Percentiles rank a stretch among this genome's conserved stretches.
Evolutionary conservation across 2,888 invertebrate species (phyloP).

Genomic region (Tipula confusa): DNA sequence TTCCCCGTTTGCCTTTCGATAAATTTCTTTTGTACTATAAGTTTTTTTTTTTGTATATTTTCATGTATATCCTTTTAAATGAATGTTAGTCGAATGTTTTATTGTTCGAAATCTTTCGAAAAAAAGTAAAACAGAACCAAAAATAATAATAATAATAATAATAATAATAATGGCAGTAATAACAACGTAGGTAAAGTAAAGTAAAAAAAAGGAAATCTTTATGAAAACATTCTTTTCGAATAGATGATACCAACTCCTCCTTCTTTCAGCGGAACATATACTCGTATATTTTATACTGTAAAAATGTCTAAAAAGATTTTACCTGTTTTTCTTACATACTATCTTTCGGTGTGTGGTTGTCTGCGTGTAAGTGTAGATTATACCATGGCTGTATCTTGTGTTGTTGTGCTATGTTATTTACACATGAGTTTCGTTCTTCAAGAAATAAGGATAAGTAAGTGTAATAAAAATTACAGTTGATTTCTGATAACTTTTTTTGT

Average conservation of each 20-base stretch:
- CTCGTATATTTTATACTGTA: background rate
- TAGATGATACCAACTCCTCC: slow-evolving; percentile 20
- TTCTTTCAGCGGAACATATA: background rate
- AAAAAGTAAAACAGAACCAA: background rate
- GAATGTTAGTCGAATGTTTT: slow-evolving; percentile 12
- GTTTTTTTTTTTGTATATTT: background rate
- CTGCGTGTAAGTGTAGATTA: background rate
- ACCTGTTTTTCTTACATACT: background rate
- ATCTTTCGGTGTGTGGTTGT: too few species aligned
- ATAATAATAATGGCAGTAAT: background rate
- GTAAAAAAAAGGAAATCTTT: background rate
- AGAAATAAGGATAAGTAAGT: slow-evolving; percentile 12
- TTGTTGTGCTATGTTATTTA: background rate
- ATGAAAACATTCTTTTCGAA: slow-evolving; percentile 13
- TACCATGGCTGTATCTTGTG: background rate
- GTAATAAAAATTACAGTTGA: slow-evolving; percentile 12
- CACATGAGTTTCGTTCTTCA: background rate
- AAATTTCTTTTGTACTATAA: background rate
- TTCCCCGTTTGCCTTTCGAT: background rate
- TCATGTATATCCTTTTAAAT: background rate
- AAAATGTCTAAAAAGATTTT: slow-evolving; percentile 13
- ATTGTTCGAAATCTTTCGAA: background rate
- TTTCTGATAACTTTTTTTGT: slow-evolving; percentile 1
- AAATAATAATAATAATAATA: background rate
- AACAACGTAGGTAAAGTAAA: background rate